Evolutionary conservation across 2,888 invertebrate genomes (phyloP).

Genomic region (Teinopalpus imperialis): DNA sequence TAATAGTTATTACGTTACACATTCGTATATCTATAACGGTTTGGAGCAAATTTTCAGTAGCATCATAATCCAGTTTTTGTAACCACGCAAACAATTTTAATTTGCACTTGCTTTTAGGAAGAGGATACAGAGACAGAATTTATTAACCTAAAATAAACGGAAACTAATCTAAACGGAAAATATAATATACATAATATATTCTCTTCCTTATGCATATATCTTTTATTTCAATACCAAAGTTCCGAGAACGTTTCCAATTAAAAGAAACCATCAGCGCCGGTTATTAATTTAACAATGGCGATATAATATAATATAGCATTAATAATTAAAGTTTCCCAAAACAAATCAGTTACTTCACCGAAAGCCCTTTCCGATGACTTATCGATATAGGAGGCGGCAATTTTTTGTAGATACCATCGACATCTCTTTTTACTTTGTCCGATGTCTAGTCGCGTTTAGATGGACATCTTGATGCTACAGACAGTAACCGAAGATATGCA

Average conservation of each 20-base stretch:
- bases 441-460: constrained; percentile 37
- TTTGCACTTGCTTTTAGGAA: too few relatives aligned
- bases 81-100: too few relatives aligned
- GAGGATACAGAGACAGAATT: too few relatives aligned
- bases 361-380: constrained; percentile 46
- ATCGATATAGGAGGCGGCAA: constrained; percentile 48
- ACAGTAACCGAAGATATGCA: constrained; percentile 46
- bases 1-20: too few relatives aligned
- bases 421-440: constrained; percentile 35
- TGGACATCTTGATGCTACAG: constrained; percentile 44
- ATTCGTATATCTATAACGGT: too few relatives aligned
- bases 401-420: constrained; percentile 60
- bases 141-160: too few relatives aligned
- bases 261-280: constrained; percentile 32
- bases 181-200: too few relatives aligned
- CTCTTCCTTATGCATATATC: too few relatives aligned
- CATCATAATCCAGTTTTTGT: too few relatives aligned
- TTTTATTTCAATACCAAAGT: too few relatives aligned
- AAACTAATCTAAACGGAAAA: too few relatives aligned
- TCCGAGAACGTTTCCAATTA: constrained; percentile 44
- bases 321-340: constrained; percentile 53
- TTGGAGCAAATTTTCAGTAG: too few relatives aligned
- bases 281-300: constrained; percentile 46
- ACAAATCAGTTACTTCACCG: constrained; percentile 37
- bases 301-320: constrained; percentile 43